A percentile compares a stretch with the other conserved stretches of the same genome.
phyloP scores from a whole-genome alignment of 2,797 vertebrate species.

The Labeo calbasu region DNA sequence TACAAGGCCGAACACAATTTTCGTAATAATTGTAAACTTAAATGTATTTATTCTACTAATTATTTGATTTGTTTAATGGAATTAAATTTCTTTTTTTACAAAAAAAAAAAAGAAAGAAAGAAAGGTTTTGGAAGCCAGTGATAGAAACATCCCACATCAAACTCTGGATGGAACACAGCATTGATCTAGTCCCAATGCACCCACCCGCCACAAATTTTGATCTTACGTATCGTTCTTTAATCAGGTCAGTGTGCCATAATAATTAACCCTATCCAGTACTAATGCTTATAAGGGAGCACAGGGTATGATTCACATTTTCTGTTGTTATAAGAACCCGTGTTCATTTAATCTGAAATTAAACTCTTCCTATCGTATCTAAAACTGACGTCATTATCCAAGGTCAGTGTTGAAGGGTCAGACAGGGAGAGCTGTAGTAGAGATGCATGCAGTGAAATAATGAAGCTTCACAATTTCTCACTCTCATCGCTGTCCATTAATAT shows the following conservation, averaged over 20 bases:
- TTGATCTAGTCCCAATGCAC: background rate
- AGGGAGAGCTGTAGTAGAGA: conserved; percentile 44
- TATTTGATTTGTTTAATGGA: background rate
- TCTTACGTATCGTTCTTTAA: background rate
- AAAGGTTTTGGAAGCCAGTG: background rate
- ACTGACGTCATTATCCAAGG: conserved; percentile 3
- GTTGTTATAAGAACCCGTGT: background rate
- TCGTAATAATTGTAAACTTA: background rate
- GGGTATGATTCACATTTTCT: background rate
- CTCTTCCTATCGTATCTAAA: background rate
- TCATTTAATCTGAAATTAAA: conserved; percentile 9
- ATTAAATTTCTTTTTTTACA: background rate
- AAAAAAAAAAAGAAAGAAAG: background rate
- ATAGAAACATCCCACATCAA: background rate
- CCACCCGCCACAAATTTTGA: background rate
- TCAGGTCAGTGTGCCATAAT: conserved; percentile 34
- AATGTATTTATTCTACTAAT: background rate
- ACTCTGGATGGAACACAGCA: conserved; percentile 17
- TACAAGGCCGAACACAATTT: background rate
- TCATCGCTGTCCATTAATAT: conserved; percentile 54
- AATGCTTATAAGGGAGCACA: background rate
- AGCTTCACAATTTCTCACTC: conserved; percentile 63
- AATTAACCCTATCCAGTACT: background rate
- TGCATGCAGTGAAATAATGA: conserved; percentile 61
- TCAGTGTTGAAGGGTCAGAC: conserved; percentile 25